Evolutionary conservation across 1,140 invertebrate species (phyloP).

Genomic region (Drosophila bifasciata): DNA sequence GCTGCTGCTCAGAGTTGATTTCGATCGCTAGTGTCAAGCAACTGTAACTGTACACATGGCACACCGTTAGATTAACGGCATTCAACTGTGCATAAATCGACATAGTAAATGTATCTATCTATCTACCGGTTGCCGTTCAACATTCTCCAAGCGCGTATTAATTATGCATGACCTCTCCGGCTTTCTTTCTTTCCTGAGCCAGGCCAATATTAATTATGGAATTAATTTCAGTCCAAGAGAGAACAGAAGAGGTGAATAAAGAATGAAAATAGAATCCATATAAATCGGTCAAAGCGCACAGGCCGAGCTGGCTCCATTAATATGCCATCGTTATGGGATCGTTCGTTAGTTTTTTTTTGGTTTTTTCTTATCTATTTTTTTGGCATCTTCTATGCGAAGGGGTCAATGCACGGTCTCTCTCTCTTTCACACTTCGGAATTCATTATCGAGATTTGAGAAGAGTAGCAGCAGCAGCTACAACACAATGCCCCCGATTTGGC

Average conservation of each 20-base stretch:
- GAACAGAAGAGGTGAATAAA: background rate
- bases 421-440: too few relatives aligned
- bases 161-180: constrained; percentile 6
- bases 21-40: constrained; percentile 9
- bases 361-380: background rate
- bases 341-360: background rate
- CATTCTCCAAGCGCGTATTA: background rate
- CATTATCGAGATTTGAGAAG: background rate
- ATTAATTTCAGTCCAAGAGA: background rate
- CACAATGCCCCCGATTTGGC: background rate
- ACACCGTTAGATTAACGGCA: constrained; percentile 43
- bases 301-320: constrained; percentile 34
- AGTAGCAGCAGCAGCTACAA: background rate
- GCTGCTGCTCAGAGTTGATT: constrained; percentile 14
- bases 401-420: constrained; percentile 58
- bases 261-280: constrained; percentile 1
- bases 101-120: constrained; percentile 1
- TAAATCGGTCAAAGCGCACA: constrained; percentile 68
- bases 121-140: too few relatives aligned
- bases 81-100: too few relatives aligned
- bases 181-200: constrained; percentile 29
- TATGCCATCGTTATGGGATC: constrained; percentile 17
- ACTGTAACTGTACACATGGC: constrained; percentile 11
- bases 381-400: background rate
- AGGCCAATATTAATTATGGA: constrained; percentile 19